Evolutionary conservation across 64 coral and sea anemone species (phyloP).

Genomic region (Dendrophyllia cribrosa): DNA sequence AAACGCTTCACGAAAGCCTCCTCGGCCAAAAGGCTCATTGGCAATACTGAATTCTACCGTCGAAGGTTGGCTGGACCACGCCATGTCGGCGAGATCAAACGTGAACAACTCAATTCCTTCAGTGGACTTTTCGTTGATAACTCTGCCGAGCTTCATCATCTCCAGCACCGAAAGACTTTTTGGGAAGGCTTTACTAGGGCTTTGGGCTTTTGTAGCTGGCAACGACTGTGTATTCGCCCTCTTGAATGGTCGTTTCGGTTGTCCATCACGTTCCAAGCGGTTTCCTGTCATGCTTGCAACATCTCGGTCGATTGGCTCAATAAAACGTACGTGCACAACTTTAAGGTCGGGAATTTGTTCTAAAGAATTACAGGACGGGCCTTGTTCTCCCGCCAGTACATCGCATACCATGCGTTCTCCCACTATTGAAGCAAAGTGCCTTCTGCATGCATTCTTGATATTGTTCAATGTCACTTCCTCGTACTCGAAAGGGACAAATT

Average conservation of each 20-base stretch:
- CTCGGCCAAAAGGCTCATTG: slow-evolving; percentile 67
- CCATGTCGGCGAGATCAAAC: slow-evolving; percentile 54
- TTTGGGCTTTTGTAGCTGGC: neutral
- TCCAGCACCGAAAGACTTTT: slow-evolving; percentile 65
- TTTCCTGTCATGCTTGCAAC: neutral
- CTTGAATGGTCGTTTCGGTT: neutral
- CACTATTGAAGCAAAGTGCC: slow-evolving; percentile 27
- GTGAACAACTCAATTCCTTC: slow-evolving; percentile 37
- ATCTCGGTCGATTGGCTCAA: slow-evolving; percentile 19
- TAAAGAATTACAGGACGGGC: slow-evolving; percentile 26
- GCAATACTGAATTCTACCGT: slow-evolving; percentile 46
- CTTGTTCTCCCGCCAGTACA: slow-evolving; percentile 57
- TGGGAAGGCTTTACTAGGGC: neutral
- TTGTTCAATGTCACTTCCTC: slow-evolving; percentile 28
- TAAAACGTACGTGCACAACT: slow-evolving; percentile 45
- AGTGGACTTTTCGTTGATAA: slow-evolving; percentile 6
- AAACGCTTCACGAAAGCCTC: slow-evolving; percentile 75
- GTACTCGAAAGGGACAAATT: slow-evolving; percentile 4
- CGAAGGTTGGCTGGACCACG: slow-evolving; percentile 24
- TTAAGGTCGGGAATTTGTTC: slow-evolving; percentile 47
- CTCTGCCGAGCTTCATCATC: slow-evolving; percentile 70
- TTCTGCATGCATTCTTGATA: slow-evolving; percentile 15
- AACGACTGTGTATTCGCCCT: neutral
- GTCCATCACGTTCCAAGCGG: neutral
- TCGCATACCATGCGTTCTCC: slow-evolving; percentile 29